phyloP scores from a whole-genome alignment of 2,797 vertebrate genomes.

The Gambelia wislizenii region DNA sequence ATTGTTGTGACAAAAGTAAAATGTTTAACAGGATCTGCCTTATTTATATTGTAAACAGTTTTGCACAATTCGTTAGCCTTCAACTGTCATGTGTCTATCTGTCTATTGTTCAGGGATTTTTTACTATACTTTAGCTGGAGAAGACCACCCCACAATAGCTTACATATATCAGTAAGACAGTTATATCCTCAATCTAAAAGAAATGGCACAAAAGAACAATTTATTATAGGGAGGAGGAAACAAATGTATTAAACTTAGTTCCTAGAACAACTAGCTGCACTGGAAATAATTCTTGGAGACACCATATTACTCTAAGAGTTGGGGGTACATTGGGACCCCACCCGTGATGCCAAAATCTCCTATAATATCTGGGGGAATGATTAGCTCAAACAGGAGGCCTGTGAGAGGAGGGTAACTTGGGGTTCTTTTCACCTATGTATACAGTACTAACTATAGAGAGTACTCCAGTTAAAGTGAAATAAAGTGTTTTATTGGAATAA shows the following conservation, averaged over 20 bases:
- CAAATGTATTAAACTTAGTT: neutral
- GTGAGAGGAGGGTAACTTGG: too few species aligned
- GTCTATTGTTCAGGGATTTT: neutral
- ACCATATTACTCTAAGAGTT: too few species aligned
- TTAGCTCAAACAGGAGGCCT: too few species aligned
- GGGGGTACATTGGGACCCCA: too few species aligned
- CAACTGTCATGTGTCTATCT: neutral
- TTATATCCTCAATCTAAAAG: neutral
- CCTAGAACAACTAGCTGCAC: neutral
- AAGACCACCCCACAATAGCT: neutral
- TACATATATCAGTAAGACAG: neutral
- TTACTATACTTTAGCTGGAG: neutral
- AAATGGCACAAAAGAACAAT: neutral
- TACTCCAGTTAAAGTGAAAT: too few species aligned
- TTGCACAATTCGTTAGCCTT: neutral
- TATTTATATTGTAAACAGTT: neutral
- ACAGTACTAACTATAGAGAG: too few species aligned
- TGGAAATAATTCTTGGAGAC: too few species aligned
- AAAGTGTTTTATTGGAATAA: too few species aligned
- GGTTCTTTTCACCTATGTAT: too few species aligned
- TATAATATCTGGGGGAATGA: too few species aligned
- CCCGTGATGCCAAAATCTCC: too few species aligned
- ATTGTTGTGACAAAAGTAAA: neutral
- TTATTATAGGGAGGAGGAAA: neutral
- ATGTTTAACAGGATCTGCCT: neutral